Base-by-base conservation (phyloP, 2,888 invertebrate species). In the Polymixis flavicincta region DNA sequence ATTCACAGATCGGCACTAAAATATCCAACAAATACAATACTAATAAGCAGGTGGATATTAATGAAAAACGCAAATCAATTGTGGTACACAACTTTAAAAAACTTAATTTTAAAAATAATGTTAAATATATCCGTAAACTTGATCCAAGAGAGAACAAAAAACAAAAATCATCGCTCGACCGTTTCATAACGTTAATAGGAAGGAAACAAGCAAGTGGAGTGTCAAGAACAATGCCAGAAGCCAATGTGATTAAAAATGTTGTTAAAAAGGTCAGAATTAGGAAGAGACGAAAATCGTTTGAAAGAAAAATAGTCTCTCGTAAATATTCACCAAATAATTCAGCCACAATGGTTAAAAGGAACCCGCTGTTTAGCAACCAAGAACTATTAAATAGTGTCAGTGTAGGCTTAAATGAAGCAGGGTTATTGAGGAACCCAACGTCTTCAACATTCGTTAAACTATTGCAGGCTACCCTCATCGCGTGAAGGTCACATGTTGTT, bases 251-350 rank as follows among this genome's bases (percentile, higher is more conserved):
- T 32, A 37, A 32, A 11, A 28, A n/a, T 52, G 3, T 57, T 25
- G 8, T 28, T 11, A 68, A 82, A 73, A 70, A 70, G 5, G n/a
- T 65, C 22, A 80, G 32, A 59, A 55, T 64, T 9, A 59, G 37
- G 2, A 69, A 28, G 32, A 72, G n/a, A 71, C 61, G 48, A 60
- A 71, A 45, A 5, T 68, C 60, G 2, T 83, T 85, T 52, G 78
- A 83, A 60, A 85, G 72, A 65, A 65, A 57, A 71, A 82, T 85
- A 71, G 61, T 83, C 37, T 71, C 70, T 45, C 73, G 57, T 77
- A 85, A 73, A 37, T 82, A 83, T 61, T 6, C 22, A 37, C 8
- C 60, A 25, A 64, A 67, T 64, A 32, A 68, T 57, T 52, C 64
- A 48, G 32, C 42, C 2, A 55, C 9, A 22, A 71, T 48, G 25